A percentile compares a stretch with the other conserved stretches of the same genome.
Conservation (phyloP, 2,113 vertebrate genomes). For the Epinephelus fuscoguttatus region DNA sequence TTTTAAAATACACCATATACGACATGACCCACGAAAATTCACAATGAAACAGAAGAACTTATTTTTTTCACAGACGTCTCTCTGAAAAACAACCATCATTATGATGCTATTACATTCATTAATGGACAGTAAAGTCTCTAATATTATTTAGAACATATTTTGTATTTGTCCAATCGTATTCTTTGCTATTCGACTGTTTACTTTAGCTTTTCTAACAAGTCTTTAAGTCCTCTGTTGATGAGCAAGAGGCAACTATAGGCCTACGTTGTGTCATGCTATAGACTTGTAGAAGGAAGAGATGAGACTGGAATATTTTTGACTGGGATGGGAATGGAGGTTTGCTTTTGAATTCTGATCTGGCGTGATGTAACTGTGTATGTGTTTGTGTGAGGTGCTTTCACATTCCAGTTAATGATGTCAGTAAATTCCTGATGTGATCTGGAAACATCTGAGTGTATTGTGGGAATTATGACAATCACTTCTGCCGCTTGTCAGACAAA, state of each 20-base stretch:
- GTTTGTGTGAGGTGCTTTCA: not conserved
- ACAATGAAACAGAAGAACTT: no score
- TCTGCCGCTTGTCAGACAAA: not conserved
- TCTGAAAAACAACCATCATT: no score
- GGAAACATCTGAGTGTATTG: not conserved
- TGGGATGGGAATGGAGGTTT: no score
- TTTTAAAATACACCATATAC: no score
- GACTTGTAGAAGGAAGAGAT: not conserved
- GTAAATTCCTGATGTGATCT: constrained; percentile 2
- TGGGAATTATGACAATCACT: not conserved
- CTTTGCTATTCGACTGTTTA: not conserved
- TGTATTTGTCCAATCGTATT: not conserved
- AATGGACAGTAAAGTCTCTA: no score
- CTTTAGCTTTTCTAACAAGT: not conserved
- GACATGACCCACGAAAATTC: no score
- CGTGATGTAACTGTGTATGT: not conserved
- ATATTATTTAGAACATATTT: not conserved
- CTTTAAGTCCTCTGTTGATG: not conserved
- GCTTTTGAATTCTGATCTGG: no score
- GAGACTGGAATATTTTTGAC: not conserved
- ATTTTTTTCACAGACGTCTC: no score
- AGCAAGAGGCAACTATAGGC: not conserved
- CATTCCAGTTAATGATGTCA: not conserved
- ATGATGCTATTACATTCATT: no score
- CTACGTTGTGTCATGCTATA: not conserved